Base-by-base conservation (phyloP, 2,113 vertebrate genomes). In the Panthera uncia region DNA sequence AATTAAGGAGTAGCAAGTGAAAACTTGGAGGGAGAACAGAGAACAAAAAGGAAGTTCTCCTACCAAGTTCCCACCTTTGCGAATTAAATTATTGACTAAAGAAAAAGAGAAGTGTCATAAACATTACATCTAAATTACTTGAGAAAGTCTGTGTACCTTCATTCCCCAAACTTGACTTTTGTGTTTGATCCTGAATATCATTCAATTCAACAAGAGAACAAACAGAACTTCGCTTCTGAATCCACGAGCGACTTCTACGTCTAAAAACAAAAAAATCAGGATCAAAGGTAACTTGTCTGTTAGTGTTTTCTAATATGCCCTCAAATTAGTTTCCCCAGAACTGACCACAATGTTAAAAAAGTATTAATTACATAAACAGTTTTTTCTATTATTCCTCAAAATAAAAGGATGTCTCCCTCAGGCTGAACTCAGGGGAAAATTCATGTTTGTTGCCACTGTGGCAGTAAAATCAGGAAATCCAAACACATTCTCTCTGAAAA, bases 241-340 rank as follows among this genome's bases (percentile, higher is more conserved):
- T 99, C 99, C 99, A 99, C 21, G 99, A 99, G 90, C 0, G 97
- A 94, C 95, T 96, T 97, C 61, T 89, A 95, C 5, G 23, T 92
- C 97, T 97, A 31, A 74, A 73, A 55, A 69, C 57, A 79, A 38
- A 38, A 87, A 33, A 10, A 66, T 66, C 9, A 76, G 16, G 15
- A 94, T 85, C 81, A 95, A 95, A 91, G 41, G 33, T 91, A 83
- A 69, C 10, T 97, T 89, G 63, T 92, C 73, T 95, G 68, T 90
- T 85, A 88, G n/a, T 27, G 5, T 74, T 94, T 98, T 80, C 71
- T 68, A 89, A 92, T 84, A 5, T 97, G 63, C 31, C 13, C 31
- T 91, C 55, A 94, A 95, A 84, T 93, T 69, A 93, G 29, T 63
- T 79, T 90, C 38, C 63, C 14, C 12, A 16, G 41, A 95, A 73